Conservation (phyloP, 2,113 vertebrate genomes). For the Cyrtonyx montezumae region DNA sequence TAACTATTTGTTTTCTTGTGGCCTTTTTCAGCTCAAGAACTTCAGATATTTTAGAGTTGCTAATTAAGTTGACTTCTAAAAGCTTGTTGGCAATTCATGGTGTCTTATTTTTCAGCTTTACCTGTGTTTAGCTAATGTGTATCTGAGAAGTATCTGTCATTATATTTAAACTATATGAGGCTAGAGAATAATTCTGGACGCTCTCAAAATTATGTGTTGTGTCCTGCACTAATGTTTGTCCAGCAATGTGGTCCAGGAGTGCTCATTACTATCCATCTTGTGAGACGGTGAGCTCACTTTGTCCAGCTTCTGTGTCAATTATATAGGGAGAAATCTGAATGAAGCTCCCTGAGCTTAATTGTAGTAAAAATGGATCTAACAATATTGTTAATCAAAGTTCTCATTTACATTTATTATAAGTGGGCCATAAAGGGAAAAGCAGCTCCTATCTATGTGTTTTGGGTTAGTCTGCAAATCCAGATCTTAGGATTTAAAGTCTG, state of each 20-base stretch:
- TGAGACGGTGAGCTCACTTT: background rate
- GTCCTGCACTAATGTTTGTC: background rate
- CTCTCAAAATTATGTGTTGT: background rate
- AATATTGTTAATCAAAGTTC: background rate
- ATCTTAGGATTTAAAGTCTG: background rate
- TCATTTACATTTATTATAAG: background rate
- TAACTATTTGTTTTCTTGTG: background rate
- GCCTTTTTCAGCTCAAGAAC: background rate
- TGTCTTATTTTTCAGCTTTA: background rate
- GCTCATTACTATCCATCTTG: rapidly evolving
- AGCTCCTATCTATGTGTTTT: background rate
- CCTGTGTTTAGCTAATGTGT: background rate
- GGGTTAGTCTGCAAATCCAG: background rate
- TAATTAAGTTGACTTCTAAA: background rate
- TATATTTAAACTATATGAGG: background rate
- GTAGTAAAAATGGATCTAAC: background rate
- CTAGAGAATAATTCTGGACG: background rate
- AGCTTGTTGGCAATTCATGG: background rate
- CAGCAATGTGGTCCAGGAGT: background rate
- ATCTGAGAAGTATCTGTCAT: background rate
- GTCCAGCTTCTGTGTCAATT: background rate
- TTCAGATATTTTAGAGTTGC: background rate
- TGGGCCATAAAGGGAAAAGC: background rate
- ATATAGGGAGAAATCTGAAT: background rate
- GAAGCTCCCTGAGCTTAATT: background rate